phyloP scores from a whole-genome alignment of 2,113 vertebrate genomes.

The Pongo abelii region DNA sequence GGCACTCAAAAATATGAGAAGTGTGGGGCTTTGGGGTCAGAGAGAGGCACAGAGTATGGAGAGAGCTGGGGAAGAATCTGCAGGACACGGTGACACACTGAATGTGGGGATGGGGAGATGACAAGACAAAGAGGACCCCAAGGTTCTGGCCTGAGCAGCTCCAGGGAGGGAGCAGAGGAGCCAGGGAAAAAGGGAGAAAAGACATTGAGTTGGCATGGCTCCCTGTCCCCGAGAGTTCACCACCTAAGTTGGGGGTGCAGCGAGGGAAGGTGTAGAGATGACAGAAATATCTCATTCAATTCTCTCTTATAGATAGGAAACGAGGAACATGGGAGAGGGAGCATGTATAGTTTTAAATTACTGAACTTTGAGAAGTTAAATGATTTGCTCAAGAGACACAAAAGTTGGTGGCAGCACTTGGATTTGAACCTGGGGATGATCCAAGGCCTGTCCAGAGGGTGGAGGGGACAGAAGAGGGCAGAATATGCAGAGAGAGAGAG shows the following conservation, averaged over 20 bases:
- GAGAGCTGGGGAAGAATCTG: too few species aligned
- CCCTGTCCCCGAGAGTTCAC: neutral
- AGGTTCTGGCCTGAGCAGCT: neutral
- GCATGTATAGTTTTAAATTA: neutral
- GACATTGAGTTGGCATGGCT: fast-evolving
- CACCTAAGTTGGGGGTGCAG: fast-evolving
- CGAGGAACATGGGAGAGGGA: fast-evolving
- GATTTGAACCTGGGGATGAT: neutral
- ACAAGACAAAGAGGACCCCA: neutral
- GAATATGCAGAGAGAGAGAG: neutral
- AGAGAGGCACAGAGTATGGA: neutral
- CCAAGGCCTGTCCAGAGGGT: neutral
- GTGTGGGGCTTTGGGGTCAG: neutral
- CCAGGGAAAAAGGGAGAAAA: fast-evolving
- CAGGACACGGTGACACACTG: neutral
- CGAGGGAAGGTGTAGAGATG: too few species aligned
- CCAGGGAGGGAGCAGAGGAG: neutral
- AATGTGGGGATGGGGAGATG: neutral
- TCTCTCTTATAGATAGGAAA: neutral
- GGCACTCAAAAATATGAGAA: neutral
- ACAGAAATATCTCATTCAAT: neutral
- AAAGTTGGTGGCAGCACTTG: neutral
- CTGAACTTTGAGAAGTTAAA: too few species aligned
- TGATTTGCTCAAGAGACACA: neutral
- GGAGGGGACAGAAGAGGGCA: neutral